phyloP scores from a whole-genome alignment of 2,888 invertebrate species.

The Drosophila melanocephala region DNA sequence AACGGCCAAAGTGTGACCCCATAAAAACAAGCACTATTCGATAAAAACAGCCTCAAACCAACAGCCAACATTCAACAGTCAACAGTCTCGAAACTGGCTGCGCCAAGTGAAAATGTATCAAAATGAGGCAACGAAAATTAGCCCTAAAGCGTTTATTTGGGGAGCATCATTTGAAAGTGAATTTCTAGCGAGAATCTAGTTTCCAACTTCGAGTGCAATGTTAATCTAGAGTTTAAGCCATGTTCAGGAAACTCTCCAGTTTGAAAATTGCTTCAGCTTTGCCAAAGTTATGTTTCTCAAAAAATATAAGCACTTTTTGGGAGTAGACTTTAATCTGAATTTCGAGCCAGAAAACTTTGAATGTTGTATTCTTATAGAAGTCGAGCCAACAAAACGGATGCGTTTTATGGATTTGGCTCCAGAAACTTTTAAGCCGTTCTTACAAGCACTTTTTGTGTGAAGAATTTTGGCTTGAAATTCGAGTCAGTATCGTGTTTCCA shows the following conservation, averaged over 20 bases:
- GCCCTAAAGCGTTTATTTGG: neutral
- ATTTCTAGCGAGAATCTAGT: neutral
- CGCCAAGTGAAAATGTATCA: neutral
- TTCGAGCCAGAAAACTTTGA: neutral
- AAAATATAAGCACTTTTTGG: neutral
- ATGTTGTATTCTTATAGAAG: neutral
- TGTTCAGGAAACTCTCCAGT: rapidly evolving
- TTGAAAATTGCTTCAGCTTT: no score
- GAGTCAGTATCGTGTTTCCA: neutral
- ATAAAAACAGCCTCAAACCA: conserved; percentile 5
- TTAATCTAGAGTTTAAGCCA: neutral
- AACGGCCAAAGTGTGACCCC: neutral
- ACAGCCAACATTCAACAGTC: neutral
- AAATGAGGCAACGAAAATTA: neutral
- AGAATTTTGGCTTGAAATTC: neutral
- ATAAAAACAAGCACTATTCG: conserved; percentile 3
- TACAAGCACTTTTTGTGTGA: neutral
- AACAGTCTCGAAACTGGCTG: neutral
- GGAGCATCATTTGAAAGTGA: neutral
- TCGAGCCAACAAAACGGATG: neutral
- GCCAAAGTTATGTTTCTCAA: neutral
- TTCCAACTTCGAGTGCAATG: no score
- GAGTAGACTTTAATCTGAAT: neutral
- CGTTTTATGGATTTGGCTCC: neutral
- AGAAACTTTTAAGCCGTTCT: neutral